Conservation (phyloP, 2,888 invertebrate genomes). For the Lasioglossum vierecki region DNA sequence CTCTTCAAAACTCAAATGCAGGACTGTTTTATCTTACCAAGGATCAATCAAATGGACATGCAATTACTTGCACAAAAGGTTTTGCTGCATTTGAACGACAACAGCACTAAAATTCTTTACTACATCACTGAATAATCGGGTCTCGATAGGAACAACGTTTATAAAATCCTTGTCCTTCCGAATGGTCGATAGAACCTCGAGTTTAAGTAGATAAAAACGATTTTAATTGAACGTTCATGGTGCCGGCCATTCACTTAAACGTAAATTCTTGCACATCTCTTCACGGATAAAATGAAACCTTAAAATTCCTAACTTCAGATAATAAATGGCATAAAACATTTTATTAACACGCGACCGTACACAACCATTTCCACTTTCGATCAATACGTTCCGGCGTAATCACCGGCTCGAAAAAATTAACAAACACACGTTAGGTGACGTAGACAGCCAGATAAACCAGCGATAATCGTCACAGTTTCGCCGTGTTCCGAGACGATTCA, state of each 20-base stretch:
- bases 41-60: not conserved
- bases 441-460: conserved; percentile 41
- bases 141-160: conserved; percentile 7
- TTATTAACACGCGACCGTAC: not conserved
- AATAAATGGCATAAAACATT: not conserved
- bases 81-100: not conserved
- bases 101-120: not conserved
- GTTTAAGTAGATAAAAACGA: not conserved
- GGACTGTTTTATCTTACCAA: not conserved
- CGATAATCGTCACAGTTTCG: conserved; percentile 1
- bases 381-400: not conserved
- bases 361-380: not conserved
- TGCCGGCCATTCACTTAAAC: not conserved
- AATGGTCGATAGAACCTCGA: no score
- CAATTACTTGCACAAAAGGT: not conserved
- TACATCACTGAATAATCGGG: conserved; percentile 24
- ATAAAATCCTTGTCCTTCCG: conserved; percentile 9
- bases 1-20: not conserved
- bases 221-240: not conserved
- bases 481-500: conserved; percentile 22
- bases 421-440: conserved; percentile 45
- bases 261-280: not conserved
- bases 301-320: not conserved
- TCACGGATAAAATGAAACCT: not conserved
- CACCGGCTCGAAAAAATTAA: not conserved